Percentiles rank a stretch among this genome's conserved stretches.
Conservation (phyloP, 2,113 vertebrate genomes). For the Rafetus swinhoei region DNA sequence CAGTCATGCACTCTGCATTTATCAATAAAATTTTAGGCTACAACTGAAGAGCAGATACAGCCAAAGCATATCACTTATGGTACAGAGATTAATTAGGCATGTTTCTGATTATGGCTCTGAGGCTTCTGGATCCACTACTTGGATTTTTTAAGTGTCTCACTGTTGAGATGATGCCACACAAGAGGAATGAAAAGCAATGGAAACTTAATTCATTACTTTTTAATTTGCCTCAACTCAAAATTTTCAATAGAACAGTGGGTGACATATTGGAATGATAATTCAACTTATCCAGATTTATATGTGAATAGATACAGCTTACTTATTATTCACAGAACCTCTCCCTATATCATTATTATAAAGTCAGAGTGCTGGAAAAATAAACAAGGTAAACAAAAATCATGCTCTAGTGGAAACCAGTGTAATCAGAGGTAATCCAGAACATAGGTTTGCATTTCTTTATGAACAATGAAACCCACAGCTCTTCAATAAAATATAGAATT, state of each 20-base stretch:
- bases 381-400: slow-evolving; percentile 17
- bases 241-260: slow-evolving; percentile 43
- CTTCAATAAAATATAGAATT: neutral
- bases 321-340: neutral
- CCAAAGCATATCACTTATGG: neutral
- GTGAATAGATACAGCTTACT: slow-evolving; percentile 4
- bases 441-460: neutral
- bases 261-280: slow-evolving; percentile 57
- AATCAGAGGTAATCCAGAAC: too few species aligned
- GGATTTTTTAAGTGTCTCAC: neutral
- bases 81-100: neutral
- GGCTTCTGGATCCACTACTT: neutral
- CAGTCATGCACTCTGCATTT: accelerated
- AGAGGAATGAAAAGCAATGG: neutral
- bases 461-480: neutral
- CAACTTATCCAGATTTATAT: slow-evolving; percentile 7
- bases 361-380: slow-evolving; percentile 31
- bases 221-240: slow-evolving; percentile 39
- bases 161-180: neutral
- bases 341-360: slow-evolving; percentile 30
- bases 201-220: neutral
- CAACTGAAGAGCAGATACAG: neutral
- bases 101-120: neutral
- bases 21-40: neutral
- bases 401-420: neutral